A percentile compares a stretch with the other conserved stretches of the same genome.
These are phyloP conservation scores for Lepidonotus clava DNA, from an alignment of 2,888 invertebrate species.

Conservation along the genomic window DNA sequence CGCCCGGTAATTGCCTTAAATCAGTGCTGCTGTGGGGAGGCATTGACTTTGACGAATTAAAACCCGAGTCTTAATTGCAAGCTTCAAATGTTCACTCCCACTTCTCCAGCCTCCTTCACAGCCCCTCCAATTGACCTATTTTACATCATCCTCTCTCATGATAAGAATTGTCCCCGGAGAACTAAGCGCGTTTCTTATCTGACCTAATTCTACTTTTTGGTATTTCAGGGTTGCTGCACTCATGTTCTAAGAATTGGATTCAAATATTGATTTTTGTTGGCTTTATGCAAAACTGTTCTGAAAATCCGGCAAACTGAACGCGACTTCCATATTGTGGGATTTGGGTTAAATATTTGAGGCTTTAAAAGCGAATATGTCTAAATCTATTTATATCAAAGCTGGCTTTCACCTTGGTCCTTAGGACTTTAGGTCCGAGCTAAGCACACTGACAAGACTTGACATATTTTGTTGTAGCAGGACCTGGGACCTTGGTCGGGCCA, in stretches of 20 bases:
- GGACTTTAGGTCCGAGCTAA: no score
- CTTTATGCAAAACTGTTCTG: no score
- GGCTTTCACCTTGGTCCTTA: no score
- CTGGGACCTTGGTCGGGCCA: not conserved
- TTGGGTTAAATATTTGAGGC: no score
- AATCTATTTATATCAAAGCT: no score
- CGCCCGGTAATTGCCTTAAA: not conserved
- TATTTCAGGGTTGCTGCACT: not conserved
- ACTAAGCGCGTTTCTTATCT: not conserved
- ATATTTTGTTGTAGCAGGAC: not conserved
- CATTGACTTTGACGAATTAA: not conserved
- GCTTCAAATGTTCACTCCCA: not conserved
- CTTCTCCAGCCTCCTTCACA: not conserved
- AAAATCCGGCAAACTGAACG: no score
- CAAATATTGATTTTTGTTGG: no score
- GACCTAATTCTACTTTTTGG: slow-evolving; percentile 23
- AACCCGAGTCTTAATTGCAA: not conserved
- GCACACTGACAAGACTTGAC: not conserved
- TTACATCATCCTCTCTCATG: not conserved
- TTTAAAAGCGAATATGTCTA: no score
- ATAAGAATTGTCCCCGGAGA: not conserved
- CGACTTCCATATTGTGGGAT: no score
- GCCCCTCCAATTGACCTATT: not conserved
- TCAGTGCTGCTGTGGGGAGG: not conserved
- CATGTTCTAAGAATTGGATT: no score